Base-by-base conservation (phyloP, 1,140 invertebrate species). In the Drosophila rhopaloa region DNA sequence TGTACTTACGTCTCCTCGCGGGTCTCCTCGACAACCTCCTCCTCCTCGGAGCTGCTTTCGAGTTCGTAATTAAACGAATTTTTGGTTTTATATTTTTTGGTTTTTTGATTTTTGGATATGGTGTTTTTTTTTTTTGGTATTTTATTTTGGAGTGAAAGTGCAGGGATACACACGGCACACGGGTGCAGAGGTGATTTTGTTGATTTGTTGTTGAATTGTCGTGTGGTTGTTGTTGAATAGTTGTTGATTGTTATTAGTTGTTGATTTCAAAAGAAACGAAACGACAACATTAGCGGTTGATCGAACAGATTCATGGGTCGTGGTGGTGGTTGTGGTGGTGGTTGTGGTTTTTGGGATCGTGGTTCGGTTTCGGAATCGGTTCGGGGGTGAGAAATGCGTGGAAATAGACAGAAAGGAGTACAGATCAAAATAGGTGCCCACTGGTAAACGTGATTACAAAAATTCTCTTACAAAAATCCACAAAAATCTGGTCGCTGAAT, bases 1-100 rank as follows among this genome's bases (percentile, higher is more conserved):
- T 51, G 72, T 91, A 95, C 95, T 95, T 95, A 95, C 95, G 94
- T 94, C 93, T 95, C 94, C 92, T 93, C 93, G 91, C 94, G 93
- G 88, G 83, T 88, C 78, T 92, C 91, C 94, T 95, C 95, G 93
- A 94, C 94, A 81, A 91, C 91, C 86, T 95, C 95, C 86, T 95
- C 95, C 94, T 95, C 95, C 94, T 95, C 95, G 93, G 94, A 94
- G 93, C 91, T 90, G 85, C 86, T 90, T 73, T 50, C 62, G 77
- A 63, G 79, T 79, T 86, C 81, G 79, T 86, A 82, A 90, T 81
- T 76, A 90, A 90, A 86, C 76, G 51, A 29, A 24, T 37, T 54
- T 58, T 24, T 47, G 16, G 27, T 58, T 53, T 58, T 5, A 19
- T 19, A 46, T 58, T 44, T 47, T 57, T 48, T 44, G 46, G 38